A percentile compares a stretch with the other conserved stretches of the same genome.
phyloP scores from a whole-genome alignment of 1,140 invertebrate species.

The Tetramorium parvispinum region DNA sequence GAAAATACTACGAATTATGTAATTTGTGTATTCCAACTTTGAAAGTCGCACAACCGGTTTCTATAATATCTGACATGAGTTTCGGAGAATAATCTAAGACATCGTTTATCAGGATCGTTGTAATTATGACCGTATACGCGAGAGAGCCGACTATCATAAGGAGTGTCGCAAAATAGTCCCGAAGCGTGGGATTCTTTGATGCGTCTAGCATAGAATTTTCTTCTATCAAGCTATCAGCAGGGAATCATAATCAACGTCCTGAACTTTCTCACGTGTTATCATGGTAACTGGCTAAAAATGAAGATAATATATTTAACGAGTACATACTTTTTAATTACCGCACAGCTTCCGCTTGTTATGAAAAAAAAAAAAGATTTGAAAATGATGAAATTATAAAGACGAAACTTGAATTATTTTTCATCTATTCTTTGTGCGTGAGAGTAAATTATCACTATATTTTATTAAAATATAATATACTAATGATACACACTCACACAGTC shows the following conservation, averaged over 20 bases:
- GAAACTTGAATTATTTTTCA: not conserved
- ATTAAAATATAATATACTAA: not conserved
- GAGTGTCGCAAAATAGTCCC: slow-evolving; percentile 31
- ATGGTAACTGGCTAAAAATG: not conserved
- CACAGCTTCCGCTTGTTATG: not conserved
- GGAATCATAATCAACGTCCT: slow-evolving; percentile 11
- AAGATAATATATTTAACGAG: not conserved
- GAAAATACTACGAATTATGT: slow-evolving; percentile 17
- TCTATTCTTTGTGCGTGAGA: not conserved
- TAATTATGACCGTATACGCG: slow-evolving; percentile 20
- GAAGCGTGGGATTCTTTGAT: slow-evolving; percentile 40
- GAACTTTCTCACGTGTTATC: slow-evolving; percentile 15
- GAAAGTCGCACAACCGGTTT: slow-evolving; percentile 26
- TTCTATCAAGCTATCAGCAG: slow-evolving; percentile 20
- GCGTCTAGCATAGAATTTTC: slow-evolving; percentile 8
- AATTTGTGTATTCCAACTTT: slow-evolving; percentile 18
- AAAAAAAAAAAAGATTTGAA: not conserved
- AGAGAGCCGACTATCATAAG: slow-evolving; percentile 24
- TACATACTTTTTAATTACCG: not conserved
- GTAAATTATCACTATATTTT: not conserved
- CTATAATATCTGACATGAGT: slow-evolving; percentile 10
- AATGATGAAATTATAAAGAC: not conserved
- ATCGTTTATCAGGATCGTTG: slow-evolving; percentile 22
- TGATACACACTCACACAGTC: not conserved
- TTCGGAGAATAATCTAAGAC: slow-evolving; percentile 12